Evolutionary conservation across 2,888 invertebrate genomes (phyloP).

Genomic region (Caenorhabditis becei): DNA sequence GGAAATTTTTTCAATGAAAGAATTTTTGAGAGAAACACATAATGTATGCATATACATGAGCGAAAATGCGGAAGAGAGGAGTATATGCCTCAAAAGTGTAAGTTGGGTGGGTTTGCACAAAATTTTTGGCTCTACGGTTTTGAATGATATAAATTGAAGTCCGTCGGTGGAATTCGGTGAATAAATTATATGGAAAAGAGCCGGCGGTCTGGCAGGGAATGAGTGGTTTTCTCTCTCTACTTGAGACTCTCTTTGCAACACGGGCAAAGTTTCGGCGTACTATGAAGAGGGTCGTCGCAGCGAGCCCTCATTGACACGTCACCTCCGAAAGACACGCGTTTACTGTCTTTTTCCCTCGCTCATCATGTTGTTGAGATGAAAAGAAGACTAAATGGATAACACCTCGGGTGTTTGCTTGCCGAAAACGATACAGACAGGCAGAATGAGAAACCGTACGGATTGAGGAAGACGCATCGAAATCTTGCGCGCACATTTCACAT

Average conservation of each 20-base stretch:
- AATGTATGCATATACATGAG: constrained; percentile 44
- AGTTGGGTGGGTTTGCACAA: constrained; percentile 43
- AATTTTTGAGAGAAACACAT: constrained; percentile 47
- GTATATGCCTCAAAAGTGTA: constrained; percentile 28
- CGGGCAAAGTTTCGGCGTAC: constrained; percentile 20
- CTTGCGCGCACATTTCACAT: constrained; percentile 30
- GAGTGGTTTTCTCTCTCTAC: constrained; percentile 21
- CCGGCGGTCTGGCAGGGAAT: neutral
- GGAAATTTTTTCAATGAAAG: constrained; percentile 3
- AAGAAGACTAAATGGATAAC: constrained; percentile 49
- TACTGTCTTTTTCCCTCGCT: constrained; percentile 36
- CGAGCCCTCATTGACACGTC: constrained; percentile 33
- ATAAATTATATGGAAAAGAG: constrained; percentile 17
- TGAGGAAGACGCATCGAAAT: constrained; percentile 36
- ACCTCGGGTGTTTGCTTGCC: constrained; percentile 55
- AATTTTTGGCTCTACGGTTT: constrained; percentile 3
- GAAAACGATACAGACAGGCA: constrained; percentile 58
- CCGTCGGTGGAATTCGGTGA: constrained; percentile 8
- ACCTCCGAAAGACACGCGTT: constrained; percentile 39
- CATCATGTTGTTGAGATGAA: constrained; percentile 48
- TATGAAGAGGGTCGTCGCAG: constrained; percentile 30
- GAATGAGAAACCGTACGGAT: neutral
- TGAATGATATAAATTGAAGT: constrained; percentile 12
- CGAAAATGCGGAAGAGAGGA: constrained; percentile 31
- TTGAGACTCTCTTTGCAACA: constrained; percentile 30